Base-by-base conservation (phyloP, 2,113 vertebrate genomes). In the Spea multiplicata region DNA sequence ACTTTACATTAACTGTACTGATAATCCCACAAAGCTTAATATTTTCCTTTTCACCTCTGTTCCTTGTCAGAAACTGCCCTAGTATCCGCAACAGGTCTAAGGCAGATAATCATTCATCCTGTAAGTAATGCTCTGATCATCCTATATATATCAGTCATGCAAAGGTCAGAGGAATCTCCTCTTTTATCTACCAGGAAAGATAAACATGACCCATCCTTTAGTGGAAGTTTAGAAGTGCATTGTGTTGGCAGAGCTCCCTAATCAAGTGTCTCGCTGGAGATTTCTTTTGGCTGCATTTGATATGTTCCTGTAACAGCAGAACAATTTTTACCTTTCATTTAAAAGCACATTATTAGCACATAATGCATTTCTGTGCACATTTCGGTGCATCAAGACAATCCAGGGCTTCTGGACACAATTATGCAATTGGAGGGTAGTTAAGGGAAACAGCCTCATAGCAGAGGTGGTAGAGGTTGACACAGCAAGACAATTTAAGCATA, bases 41-140 rank as follows among this genome's bases (percentile, higher is more conserved):
- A 45, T 1, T 70, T 6, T 13, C 67, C 49, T 50, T 50, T 14
- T 70, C 67, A 70, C 67, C 48, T 50, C 16, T 71, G 67, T 46
- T 53, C 16, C 69, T 49, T 71, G n/a, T 53, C 49, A 44, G 16
- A 71, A 7, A 55, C 50, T 71, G 17, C 17, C 50, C 16, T 30
- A n/a, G 17, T 71, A 53, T 53, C 69, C 49, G 59, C n/a, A 44
- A 46, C 59, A 74, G 48, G 72, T 61, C 45, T 74, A 57, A 62
- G 55, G n/a, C 45, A 74, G 30, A 57, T 49, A 49, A 74, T 74
- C 57, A 62, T n/a, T 74, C 14, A 74, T 64, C 67, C 45, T 57
- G 57, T 61, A 61, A 74, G n/a, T 53, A 64, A 64, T 48, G 45
- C 59, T 8, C 7, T 48, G 16, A 53, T 71, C 48, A 61, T 74